Evolutionary conservation across 2,797 vertebrate genomes (phyloP).

Genomic region (Coccyzus lansbergi): DNA sequence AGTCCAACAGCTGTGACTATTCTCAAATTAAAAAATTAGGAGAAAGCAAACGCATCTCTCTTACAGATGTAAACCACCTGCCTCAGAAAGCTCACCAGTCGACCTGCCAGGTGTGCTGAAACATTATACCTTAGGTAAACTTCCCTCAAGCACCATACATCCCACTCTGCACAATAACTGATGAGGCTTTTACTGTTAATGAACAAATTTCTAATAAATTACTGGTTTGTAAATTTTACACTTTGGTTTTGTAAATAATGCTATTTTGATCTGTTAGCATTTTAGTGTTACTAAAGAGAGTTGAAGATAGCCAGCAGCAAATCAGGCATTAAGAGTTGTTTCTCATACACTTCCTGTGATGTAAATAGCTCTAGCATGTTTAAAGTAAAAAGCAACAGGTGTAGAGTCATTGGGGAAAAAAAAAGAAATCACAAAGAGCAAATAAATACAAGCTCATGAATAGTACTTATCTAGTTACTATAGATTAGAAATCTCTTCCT

Average conservation of each 20-base stretch:
- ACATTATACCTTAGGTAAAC: background rate
- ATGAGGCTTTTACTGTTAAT: background rate
- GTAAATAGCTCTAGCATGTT: background rate
- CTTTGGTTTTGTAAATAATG: background rate
- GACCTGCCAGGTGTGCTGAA: background rate
- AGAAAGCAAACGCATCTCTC: background rate
- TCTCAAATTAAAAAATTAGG: background rate
- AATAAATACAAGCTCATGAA: background rate
- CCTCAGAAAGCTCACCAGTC: background rate
- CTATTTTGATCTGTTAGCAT: background rate
- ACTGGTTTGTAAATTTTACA: fast-evolving
- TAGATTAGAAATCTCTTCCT: background rate
- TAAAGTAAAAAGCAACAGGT: background rate
- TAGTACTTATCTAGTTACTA: background rate
- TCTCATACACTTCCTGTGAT: background rate
- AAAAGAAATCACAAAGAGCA: background rate
- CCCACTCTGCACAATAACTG: background rate
- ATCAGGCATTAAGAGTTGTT: background rate
- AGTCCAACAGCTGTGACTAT: background rate
- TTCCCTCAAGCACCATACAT: background rate
- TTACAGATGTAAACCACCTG: background rate
- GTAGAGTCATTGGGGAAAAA: background rate
- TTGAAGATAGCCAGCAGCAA: background rate
- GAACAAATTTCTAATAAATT: background rate
- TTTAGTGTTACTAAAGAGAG: background rate